Evolutionary conservation across 1,140 invertebrate genomes (phyloP), one percentile per base, ranked within the genome.

Genomic region (Euwallacea similis): DNA sequence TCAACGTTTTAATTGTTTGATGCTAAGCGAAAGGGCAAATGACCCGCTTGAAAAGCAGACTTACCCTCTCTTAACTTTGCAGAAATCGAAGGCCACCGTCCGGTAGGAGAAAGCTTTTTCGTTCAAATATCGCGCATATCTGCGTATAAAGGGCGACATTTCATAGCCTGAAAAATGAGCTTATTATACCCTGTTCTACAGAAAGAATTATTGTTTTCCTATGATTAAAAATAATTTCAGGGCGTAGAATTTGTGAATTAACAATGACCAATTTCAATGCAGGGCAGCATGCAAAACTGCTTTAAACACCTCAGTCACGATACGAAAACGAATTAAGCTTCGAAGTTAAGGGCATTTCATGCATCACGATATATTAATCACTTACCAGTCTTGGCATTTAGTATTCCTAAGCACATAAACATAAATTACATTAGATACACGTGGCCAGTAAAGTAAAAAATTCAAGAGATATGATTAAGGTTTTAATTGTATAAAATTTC

Each of bases 11-110:
- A 4, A 7, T 11, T 6, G 46, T 11, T 50, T 50, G 46, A 6
- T 50, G 9, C 13, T 50, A 33, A 33, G 21, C 21, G 21, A 1
- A 33, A 33, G 21, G 21, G 21, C 21, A 33, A 33, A 4, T 4
- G 21, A 4, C 21, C 21, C 21, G 21, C 21, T 50, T 50, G 13
- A 50, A 50, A 13, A 10, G 13, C 10, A 33, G 66, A 85, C 89
- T 87, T 85, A 97, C 94, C 97, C 97, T 83, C 97, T 87, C 84
- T 98, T 99, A 42, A 99, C 93, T 92, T 99, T 99, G 86, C 98
- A 99, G 85, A 99, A 99, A 85, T 99, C 98, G 84, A 99, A 99
- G 67, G 98, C 98, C 79, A 99, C 96, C 50, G 92, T 92, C 84
- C 98, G 90, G 86, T 99, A 99, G 16, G 97, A 97, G 69, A 97